Evolutionary conservation across 2,113 vertebrate species (phyloP).

Genomic region (Colinus virginianus): DNA sequence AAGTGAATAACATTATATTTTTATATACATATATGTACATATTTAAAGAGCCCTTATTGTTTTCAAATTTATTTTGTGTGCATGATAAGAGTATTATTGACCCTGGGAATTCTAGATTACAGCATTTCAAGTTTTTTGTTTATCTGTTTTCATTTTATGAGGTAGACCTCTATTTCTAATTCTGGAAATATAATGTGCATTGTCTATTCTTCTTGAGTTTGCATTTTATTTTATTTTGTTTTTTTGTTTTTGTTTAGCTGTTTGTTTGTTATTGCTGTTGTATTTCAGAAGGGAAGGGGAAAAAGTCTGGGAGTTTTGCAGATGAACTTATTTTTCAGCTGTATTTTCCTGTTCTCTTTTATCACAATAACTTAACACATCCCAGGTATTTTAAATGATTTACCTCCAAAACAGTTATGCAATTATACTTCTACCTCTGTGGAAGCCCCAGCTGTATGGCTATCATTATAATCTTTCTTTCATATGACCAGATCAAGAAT

Average conservation of each 20-base stretch:
- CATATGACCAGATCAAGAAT: background rate
- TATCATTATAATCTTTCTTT: background rate
- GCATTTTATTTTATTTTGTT: accelerated
- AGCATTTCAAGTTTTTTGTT: background rate
- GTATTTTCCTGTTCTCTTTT: background rate
- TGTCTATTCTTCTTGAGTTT: accelerated
- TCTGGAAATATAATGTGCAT: background rate
- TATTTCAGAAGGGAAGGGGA: background rate
- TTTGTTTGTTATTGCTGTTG: background rate
- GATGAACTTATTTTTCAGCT: background rate
- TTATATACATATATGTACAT: background rate
- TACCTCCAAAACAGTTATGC: background rate
- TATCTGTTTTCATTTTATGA: background rate
- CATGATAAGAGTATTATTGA: background rate
- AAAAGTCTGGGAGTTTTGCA: background rate
- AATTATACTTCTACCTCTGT: background rate
- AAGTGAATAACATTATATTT: background rate
- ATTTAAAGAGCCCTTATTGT: background rate
- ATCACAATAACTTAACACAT: background rate
- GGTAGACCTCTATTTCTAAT: background rate
- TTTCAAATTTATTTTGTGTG: background rate
- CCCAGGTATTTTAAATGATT: background rate
- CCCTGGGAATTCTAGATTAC: background rate
- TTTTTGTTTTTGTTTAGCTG: accelerated
- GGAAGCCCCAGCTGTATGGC: background rate